Base-by-base conservation (phyloP, 2,888 invertebrate genomes). In the Tineola bisselliella region DNA sequence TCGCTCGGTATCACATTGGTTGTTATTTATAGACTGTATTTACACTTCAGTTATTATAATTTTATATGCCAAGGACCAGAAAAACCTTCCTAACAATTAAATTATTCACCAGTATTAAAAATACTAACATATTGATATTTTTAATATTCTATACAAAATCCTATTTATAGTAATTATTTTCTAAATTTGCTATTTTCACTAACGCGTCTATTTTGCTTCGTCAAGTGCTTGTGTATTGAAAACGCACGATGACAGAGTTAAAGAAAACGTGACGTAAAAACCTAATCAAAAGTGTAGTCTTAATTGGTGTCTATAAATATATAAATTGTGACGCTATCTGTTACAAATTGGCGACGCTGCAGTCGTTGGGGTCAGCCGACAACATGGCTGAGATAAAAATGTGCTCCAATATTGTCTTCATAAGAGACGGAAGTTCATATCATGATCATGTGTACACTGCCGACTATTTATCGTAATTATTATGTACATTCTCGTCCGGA, bases 331-430 rank as follows among this genome's bases (percentile, higher is more conserved):
- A 64, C 66, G 69, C 70, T 76, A 76, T 73, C 74, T 69, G 66
- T 64, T 70, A 77, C 76, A 74, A 76, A 75, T 78, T 75, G 72
- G 74, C 75, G 71, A 75, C 71, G 71, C 66, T 73, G 76, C 76
- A 72, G 17, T 31, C 56, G 33, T 59, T 30, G 33, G 67, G 76
- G 76, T 76, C 77, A 75, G 63, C 65, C 68, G 70, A 65, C 69
- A 67, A 61, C 63, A 59, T 63, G 62, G 25, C n/a, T 54, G 64
- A 66, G 75, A 78, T 75, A 77, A 75, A 77, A 74, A 73, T 58
- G 33, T 58, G 58, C 25, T 56, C 56, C 18, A 19, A 15, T 48
- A 48, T 48, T 48, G 48, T 48, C 48, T 10, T 48, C 48, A 13
- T 48, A 17, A 15, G 12, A 48, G 48, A 48, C 48, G 48, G 48